A percentile compares a stretch with the other conserved stretches of the same genome.
Conservation (phyloP, 2,797 vertebrate species). For the Arctocebus calabarensis region DNA sequence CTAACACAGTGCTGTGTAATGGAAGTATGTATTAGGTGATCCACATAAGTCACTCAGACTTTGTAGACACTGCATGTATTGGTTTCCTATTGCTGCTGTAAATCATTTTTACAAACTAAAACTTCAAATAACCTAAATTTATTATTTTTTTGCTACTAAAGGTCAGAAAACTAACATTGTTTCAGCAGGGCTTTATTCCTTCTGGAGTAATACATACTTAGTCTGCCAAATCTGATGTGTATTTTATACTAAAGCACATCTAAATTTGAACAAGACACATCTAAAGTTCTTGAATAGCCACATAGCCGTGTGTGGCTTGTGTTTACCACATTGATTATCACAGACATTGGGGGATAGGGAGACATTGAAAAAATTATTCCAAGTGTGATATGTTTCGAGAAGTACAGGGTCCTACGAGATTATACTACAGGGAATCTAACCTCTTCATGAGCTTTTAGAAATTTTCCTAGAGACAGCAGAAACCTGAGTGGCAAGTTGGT, state of each 20-base stretch:
- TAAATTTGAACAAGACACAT: not conserved
- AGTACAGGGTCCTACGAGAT: not conserved
- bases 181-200: not conserved
- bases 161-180: not conserved
- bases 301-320: not conserved
- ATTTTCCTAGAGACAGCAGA: conserved; percentile 40
- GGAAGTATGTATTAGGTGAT: not conserved
- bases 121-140: not conserved
- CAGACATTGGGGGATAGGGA: not conserved
- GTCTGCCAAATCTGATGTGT: not conserved
- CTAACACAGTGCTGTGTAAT: not conserved
- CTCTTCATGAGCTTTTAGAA: not conserved
- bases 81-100: not conserved
- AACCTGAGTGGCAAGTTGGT: not conserved
- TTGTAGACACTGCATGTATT: not conserved
- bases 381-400: not conserved
- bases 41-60: not conserved
- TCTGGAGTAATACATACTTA: not conserved
- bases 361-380: not conserved
- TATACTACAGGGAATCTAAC: not conserved
- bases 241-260: not conserved
- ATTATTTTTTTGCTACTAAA: not conserved
- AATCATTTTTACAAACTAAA: not conserved
- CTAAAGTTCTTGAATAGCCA: not conserved
- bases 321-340: not conserved